Evolutionary conservation across 2,888 invertebrate species (phyloP), one percentile per base, ranked within the genome.

Genomic region (Drosophila phalerata): DNA sequence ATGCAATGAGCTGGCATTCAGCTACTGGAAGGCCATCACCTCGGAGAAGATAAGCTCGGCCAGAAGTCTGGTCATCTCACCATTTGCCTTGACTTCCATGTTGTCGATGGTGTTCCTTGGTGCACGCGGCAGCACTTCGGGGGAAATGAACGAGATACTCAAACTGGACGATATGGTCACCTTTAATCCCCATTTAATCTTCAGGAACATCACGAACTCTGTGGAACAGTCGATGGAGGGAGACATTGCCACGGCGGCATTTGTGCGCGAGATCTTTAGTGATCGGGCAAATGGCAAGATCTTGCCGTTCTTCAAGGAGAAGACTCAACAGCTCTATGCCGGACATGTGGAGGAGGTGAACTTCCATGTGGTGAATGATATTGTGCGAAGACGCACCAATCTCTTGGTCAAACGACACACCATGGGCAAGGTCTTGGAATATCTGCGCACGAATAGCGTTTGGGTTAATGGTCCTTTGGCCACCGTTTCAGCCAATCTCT

Each of bases 31-130:
- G 81, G 94, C 95, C 0, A 94, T 96, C 11, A 94, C 95, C 1
- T 93, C 94, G 37, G 94, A 94, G 74, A 95, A 95, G 64, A 94
- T 96, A n/a, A 96, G 96, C 81, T 94, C 95, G 13, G 95, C 95
- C 5, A 93, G 97, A 85, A 97, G 97, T 80, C 94, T 97, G 77
- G 95, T 97, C 10, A 92, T 97, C 17, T 97, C 97, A 0, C 97
- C 97, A 0, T 97, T 97, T 88, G 97, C 97, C 0, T 94, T 97
- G 62, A 96, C 96, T 1, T 97, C 97, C 0, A 94, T 97, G 93
- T 92, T 97, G n/a, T 97, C 97, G 0, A 97, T 97, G 97, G 95
- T 97, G 68, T 97, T 97, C 91, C 94, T 97, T 83, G 97, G 97
- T 0, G 97, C 97, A 0, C 94, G 96, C 77, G 97, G 97, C 1